These are phyloP conservation scores for Drosophila maculinotata DNA, from an alignment of 2,888 invertebrate species.

Conservation along the genomic window DNA sequence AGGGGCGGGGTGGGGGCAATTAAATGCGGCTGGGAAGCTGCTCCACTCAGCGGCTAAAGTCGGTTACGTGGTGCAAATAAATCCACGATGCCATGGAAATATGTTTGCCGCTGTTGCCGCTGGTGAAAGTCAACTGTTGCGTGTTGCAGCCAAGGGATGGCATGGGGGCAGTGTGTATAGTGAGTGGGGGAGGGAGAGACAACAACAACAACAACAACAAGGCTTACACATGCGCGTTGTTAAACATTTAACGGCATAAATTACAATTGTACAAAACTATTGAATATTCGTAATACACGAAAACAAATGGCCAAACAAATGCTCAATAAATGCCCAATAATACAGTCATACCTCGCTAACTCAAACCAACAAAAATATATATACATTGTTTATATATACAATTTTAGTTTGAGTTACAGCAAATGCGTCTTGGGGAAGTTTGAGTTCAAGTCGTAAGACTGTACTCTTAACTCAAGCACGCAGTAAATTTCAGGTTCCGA, in stretches of 20 bases:
- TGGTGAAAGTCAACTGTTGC: conserved; percentile 78
- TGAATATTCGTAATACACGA: conserved; percentile 29
- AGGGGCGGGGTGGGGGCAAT: conserved; percentile 54
- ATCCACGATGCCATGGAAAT: conserved; percentile 46
- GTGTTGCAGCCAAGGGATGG: conserved; percentile 56
- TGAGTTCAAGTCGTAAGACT: too few species aligned
- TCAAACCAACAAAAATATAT: too few species aligned
- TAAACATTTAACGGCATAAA: conserved; percentile 65
- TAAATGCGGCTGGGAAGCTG: conserved; percentile 65
- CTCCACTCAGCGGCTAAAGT: conserved; percentile 32
- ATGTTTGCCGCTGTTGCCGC: conserved; percentile 26
- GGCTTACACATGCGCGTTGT: conserved; percentile 63
- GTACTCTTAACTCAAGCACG: too few species aligned
- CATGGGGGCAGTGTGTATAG: too few species aligned
- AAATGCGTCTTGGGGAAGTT: too few species aligned
- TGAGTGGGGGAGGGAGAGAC: neutral
- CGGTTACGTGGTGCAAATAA: conserved; percentile 56
- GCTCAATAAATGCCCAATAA: conserved; percentile 17
- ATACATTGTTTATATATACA: too few species aligned
- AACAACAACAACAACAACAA: conserved; percentile 17
- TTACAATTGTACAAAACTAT: conserved; percentile 65
- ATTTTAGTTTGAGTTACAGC: too few species aligned
- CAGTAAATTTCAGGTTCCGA: too few species aligned
- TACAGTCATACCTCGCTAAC: too few species aligned
- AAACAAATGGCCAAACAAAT: conserved; percentile 42